A percentile compares a stretch with the other conserved stretches of the same genome.
These are phyloP conservation scores for Mythimna loreyi DNA, from an alignment of 2,888 invertebrate species.

Conservation along the genomic window DNA sequence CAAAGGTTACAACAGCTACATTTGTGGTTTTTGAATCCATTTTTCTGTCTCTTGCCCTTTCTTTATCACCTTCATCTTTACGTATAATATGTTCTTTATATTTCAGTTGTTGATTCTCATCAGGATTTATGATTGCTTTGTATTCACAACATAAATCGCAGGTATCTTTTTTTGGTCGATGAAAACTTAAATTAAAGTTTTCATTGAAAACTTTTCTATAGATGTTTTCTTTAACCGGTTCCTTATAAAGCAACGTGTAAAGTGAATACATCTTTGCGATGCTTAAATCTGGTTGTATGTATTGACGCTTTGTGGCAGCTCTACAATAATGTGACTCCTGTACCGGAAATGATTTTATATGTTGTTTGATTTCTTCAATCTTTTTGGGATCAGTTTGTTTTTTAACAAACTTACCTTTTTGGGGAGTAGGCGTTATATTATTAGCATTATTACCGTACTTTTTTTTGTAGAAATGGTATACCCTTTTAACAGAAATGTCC, in stretches of 20 bases:
- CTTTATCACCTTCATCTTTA: conserved; percentile 11
- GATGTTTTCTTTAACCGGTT: no score
- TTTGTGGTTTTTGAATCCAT: neutral
- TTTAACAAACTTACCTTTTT: conserved; percentile 5
- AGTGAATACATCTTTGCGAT: neutral
- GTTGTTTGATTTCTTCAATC: conserved; percentile 1
- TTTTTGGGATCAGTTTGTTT: conserved; percentile 6
- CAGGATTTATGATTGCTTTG: conserved; percentile 6
- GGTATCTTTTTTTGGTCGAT: neutral
- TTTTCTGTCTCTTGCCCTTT: neutral
- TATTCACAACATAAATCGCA: conserved; percentile 3
- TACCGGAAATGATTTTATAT: conserved; percentile 5
- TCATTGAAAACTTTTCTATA: neutral
- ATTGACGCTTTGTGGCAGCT: conserved; percentile 9
- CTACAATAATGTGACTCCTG: conserved; percentile 8
- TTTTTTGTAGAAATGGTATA: conserved; percentile 9
- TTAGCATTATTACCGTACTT: neutral
- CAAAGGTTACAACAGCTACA: conserved; percentile 1
- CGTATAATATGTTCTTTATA: neutral
- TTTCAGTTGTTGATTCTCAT: conserved; percentile 9
- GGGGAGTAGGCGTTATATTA: conserved; percentile 13
- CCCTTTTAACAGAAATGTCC: conserved; percentile 13
- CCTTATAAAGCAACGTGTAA: no score
- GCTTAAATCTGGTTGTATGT: conserved; percentile 3
- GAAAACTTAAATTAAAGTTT: neutral